Evolutionary conservation across 2,888 invertebrate genomes (phyloP).

Genomic region (Drosophila prolongata): DNA sequence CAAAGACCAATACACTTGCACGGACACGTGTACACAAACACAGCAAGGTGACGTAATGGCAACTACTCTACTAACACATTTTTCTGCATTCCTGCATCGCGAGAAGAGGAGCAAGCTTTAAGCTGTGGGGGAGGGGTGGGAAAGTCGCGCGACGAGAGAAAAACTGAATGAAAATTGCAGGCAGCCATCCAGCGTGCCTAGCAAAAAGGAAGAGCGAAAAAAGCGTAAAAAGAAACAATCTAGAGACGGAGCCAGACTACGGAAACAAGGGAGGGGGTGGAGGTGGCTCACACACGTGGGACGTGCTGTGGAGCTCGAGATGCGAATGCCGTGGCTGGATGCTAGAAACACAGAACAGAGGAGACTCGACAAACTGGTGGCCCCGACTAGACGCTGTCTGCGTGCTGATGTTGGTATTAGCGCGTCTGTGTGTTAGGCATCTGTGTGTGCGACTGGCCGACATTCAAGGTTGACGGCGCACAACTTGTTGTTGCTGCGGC

Average conservation of each 20-base stretch:
- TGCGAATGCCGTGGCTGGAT: constrained; percentile 15
- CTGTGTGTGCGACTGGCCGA: constrained; percentile 66
- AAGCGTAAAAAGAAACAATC: constrained; percentile 33
- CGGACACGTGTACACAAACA: constrained; percentile 36
- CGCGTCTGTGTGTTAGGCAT: constrained; percentile 15
- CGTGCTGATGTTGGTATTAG: constrained; percentile 3
- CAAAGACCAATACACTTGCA: constrained; percentile 32
- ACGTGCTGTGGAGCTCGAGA: constrained; percentile 35
- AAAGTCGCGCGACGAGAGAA: constrained; percentile 48
- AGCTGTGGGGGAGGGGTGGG: constrained; percentile 13
- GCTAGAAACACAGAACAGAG: constrained; percentile 35
- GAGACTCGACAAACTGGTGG: constrained; percentile 49
- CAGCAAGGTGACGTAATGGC: constrained; percentile 83
- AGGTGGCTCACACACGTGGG: constrained; percentile 37
- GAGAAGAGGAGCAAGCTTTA: neutral
- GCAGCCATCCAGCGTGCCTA: constrained; percentile 51
- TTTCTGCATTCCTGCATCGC: constrained; percentile 83
- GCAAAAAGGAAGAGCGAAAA: constrained; percentile 27
- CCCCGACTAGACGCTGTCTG: constrained; percentile 40
- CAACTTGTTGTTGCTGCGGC: constrained; percentile 52
- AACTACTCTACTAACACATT: constrained; percentile 85
- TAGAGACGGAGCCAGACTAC: constrained; percentile 40
- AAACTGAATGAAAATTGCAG: constrained; percentile 58
- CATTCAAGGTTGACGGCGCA: constrained; percentile 73
- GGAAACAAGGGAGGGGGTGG: constrained; percentile 5